These are phyloP conservation scores for Alsophila aescularia DNA, from an alignment of 2,888 invertebrate genomes.

Conservation along the genomic window DNA sequence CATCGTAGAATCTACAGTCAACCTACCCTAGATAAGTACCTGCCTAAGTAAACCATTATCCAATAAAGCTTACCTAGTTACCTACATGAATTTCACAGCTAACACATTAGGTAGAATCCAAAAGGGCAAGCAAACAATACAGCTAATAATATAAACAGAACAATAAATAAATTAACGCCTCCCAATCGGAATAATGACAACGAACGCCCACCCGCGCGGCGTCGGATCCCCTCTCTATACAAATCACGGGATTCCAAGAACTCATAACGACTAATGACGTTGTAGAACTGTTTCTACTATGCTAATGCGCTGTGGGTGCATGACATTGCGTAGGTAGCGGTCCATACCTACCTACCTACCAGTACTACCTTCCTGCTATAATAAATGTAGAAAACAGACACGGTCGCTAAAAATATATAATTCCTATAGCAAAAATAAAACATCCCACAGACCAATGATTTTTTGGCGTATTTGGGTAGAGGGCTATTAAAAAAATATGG, in stretches of 20 bases:
- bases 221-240: slow-evolving; percentile 64
- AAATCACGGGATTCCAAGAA: slow-evolving; percentile 68
- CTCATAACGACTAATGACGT: slow-evolving; percentile 38
- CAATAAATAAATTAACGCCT: slow-evolving; percentile 76
- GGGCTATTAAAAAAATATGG: too few species aligned
- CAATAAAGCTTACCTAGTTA: too few species aligned
- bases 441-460: too few species aligned
- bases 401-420: too few species aligned
- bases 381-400: too few species aligned
- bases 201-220: slow-evolving; percentile 71
- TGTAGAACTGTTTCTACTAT: too few species aligned
- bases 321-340: slow-evolving; percentile 15
- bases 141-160: slow-evolving; percentile 46
- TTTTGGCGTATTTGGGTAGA: too few species aligned
- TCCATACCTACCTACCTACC: slow-evolving; percentile 8
- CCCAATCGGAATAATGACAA: slow-evolving; percentile 60
- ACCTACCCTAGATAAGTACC: too few species aligned
- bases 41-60: too few species aligned
- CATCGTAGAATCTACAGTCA: too few species aligned
- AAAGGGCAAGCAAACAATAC: slow-evolving; percentile 37
- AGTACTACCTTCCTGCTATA: too few species aligned
- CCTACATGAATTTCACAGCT: not conserved
- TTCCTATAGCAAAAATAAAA: not conserved
- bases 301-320: slow-evolving; percentile 11
- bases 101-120: slow-evolving; percentile 14